These are phyloP conservation scores for Microcebus ravelobensis DNA, from an alignment of 2,113 vertebrate genomes.

Conservation along the genomic window DNA sequence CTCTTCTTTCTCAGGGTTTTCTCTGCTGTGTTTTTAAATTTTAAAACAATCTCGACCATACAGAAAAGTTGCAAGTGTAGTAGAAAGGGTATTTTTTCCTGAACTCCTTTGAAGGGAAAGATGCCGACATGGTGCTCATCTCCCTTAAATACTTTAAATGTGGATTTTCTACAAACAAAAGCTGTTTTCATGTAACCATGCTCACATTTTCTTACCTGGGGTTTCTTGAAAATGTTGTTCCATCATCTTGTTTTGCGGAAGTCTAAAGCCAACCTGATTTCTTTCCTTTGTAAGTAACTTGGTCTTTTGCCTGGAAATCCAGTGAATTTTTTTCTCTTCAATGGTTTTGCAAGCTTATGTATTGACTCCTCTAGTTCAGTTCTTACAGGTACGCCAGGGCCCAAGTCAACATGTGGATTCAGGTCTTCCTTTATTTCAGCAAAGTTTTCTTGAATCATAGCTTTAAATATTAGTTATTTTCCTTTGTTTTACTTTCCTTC, in stretches of 20 bases:
- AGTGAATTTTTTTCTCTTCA: neutral
- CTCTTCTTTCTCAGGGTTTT: neutral
- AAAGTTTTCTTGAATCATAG: neutral
- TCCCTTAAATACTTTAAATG: neutral
- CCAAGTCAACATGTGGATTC: neutral
- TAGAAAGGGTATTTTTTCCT: neutral
- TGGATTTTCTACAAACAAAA: neutral
- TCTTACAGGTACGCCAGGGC: neutral
- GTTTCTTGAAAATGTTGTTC: neutral
- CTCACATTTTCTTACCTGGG: neutral
- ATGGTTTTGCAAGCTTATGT: neutral
- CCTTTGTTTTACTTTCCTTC: neutral
- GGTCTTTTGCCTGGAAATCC: neutral
- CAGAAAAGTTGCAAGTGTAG: neutral
- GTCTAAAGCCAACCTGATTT: neutral
- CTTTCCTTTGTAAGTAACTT: neutral
- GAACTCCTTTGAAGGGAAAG: neutral
- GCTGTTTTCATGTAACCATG: neutral
- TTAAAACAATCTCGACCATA: neutral
- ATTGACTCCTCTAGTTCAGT: neutral
- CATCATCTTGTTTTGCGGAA: neutral
- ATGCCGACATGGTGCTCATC: neutral
- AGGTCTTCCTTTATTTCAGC: neutral
- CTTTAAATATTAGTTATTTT: neutral
- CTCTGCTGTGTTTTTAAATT: neutral